These are phyloP conservation scores for Neodiprion virginianus DNA, from an alignment of 1,140 invertebrate species.

Conservation along the genomic window DNA sequence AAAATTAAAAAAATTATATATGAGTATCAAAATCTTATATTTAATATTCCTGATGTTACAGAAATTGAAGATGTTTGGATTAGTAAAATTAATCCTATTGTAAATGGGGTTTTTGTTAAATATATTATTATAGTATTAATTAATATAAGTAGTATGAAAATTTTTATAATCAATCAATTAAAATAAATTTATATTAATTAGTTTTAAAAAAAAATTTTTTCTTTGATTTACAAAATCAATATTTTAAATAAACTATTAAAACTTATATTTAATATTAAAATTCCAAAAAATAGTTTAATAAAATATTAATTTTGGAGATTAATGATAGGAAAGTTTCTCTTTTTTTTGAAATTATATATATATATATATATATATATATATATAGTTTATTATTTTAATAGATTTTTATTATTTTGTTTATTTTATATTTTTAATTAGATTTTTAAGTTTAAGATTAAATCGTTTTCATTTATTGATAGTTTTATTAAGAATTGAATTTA, in stretches of 20 bases:
- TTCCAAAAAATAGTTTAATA: conserved; percentile 59
- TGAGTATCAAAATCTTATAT: too few species aligned
- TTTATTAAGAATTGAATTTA: conserved; percentile 30
- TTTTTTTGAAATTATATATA: conserved; percentile 48
- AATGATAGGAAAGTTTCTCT: conserved; percentile 60
- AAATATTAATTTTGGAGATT: conserved; percentile 69
- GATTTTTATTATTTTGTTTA: conserved; percentile 59
- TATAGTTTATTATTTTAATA: conserved; percentile 57
- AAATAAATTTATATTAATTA: too few species aligned
- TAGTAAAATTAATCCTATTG: too few species aligned
- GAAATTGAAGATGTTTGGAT: too few species aligned
- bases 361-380: conserved; percentile 54
- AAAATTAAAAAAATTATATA: too few species aligned
- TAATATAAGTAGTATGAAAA: too few species aligned
- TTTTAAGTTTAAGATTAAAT: conserved; percentile 34
- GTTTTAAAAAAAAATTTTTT: too few species aligned
- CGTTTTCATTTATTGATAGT: conserved; percentile 59
- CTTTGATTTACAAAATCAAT: too few species aligned
- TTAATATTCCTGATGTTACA: too few species aligned
- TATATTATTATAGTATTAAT: too few species aligned
- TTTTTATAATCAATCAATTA: too few species aligned
- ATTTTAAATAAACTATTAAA: conserved; percentile 40
- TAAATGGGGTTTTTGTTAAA: too few species aligned
- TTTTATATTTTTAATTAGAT: conserved; percentile 48
- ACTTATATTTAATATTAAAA: conserved; percentile 25